Conservation (phyloP, 2,888 invertebrate genomes). For the Diarsia brunnea region DNA sequence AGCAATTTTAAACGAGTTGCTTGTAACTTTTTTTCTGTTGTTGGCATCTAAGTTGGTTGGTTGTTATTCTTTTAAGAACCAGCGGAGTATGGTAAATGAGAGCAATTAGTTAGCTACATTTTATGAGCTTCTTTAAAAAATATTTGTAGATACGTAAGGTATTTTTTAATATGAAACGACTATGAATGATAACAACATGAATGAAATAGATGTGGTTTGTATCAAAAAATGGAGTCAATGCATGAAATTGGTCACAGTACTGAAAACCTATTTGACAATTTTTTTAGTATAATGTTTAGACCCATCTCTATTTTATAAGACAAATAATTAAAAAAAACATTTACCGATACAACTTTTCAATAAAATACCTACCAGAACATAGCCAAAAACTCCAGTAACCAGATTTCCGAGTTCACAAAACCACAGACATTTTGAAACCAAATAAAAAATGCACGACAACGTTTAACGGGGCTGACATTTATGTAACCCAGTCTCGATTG, state of each 20-base stretch:
- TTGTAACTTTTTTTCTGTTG: slow-evolving; percentile 47
- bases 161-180: not conserved
- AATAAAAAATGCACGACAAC: slow-evolving; percentile 35
- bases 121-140: slow-evolving; percentile 18
- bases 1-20: slow-evolving; percentile 59
- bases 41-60: slow-evolving; percentile 21
- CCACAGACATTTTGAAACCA: slow-evolving; percentile 33
- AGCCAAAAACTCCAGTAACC: not conserved
- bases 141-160: not conserved
- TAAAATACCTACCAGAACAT: slow-evolving; percentile 2
- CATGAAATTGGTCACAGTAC: too few relatives aligned
- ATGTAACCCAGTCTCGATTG: slow-evolving; percentile 27
- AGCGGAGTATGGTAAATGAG: slow-evolving; percentile 2
- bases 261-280: too few relatives aligned
- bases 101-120: slow-evolving; percentile 4
- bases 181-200: not conserved
- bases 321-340: too few relatives aligned
- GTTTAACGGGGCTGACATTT: slow-evolving; percentile 43
- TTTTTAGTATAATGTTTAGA: too few relatives aligned
- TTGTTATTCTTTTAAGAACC: slow-evolving; percentile 8
- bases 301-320: too few relatives aligned
- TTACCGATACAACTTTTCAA: not conserved
- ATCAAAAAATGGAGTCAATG: not conserved
- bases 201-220: not conserved
- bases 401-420: slow-evolving; percentile 6